phyloP scores from a whole-genome alignment of 2,888 invertebrate genomes.

The Diabrotica balteata region DNA sequence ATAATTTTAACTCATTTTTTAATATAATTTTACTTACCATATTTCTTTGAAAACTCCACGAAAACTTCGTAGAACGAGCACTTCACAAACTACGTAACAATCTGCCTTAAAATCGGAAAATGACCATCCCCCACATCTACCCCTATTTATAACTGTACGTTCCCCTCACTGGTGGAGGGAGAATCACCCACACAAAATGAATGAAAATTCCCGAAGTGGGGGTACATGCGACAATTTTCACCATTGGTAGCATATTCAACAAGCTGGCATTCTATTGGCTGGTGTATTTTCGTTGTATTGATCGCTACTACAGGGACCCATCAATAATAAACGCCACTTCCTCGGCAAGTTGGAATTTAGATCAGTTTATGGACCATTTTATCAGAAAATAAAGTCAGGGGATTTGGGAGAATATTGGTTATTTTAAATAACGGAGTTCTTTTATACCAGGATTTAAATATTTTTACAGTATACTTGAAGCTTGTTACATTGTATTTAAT shows the following conservation, averaged over 20 bases:
- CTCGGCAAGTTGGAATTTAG: constrained; percentile 43
- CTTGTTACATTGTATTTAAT: too few species aligned
- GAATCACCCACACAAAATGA: constrained; percentile 72
- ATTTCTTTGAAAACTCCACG: constrained; percentile 4
- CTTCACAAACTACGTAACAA: constrained; percentile 20
- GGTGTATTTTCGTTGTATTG: constrained; percentile 50
- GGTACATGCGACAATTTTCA: constrained; percentile 52
- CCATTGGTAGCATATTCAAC: constrained; percentile 54
- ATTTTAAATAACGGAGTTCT: too few species aligned
- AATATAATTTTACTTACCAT: constrained; percentile 1
- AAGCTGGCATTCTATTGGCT: constrained; percentile 52
- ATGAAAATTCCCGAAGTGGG: constrained; percentile 64
- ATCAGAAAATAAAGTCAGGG: neutral
- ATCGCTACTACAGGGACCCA: constrained; percentile 52
- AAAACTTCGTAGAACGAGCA: constrained; percentile 20
- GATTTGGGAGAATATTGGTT: neutral
- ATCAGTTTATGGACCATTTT: constrained; percentile 17
- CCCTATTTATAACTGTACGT: constrained; percentile 56
- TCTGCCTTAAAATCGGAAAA: constrained; percentile 28
- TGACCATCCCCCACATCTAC: constrained; percentile 53
- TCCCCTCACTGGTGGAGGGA: constrained; percentile 53
- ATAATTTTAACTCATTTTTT: neutral
- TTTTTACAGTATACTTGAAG: too few species aligned
- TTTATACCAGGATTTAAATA: too few species aligned
- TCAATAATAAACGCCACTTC: constrained; percentile 37